These are phyloP conservation scores for Copidosoma aretas DNA, from an alignment of 2,888 invertebrate species.

Conservation along the genomic window DNA sequence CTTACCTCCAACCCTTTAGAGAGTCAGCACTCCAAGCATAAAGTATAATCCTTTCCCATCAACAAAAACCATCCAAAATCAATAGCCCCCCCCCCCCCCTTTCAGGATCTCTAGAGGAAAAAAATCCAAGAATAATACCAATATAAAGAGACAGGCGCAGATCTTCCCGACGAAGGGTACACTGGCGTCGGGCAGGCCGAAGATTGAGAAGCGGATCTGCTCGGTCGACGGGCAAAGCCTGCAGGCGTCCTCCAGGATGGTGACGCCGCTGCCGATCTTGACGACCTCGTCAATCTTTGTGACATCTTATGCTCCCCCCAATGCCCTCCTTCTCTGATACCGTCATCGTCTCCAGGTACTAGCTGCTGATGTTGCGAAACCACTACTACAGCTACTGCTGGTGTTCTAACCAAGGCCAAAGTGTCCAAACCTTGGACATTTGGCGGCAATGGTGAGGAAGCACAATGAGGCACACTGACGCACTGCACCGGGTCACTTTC, in stretches of 20 bases:
- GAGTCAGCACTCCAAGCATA: not conserved
- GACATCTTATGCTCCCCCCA: not conserved
- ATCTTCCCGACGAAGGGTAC: constrained; percentile 70
- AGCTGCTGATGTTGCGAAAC: not conserved
- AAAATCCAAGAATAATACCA: constrained; percentile 63
- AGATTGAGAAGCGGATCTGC: constrained; percentile 69
- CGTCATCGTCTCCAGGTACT: not conserved
- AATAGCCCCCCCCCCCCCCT: too few species aligned
- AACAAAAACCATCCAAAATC: not conserved
- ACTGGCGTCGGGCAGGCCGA: constrained; percentile 65
- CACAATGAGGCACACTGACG: too few species aligned
- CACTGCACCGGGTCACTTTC: too few species aligned
- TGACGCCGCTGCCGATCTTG: too few species aligned
- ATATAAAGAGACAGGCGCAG: constrained; percentile 70
- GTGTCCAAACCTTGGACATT: too few species aligned
- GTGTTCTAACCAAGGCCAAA: too few species aligned
- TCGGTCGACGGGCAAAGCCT: constrained; percentile 71
- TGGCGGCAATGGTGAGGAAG: too few species aligned
- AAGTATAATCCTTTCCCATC: not conserved
- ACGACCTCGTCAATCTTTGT: constrained; percentile 30
- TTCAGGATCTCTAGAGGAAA: too few species aligned
- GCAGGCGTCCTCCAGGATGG: constrained; percentile 66
- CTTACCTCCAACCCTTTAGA: constrained; percentile 27
- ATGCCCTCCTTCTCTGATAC: too few species aligned
- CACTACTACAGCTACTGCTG: too few species aligned